These are phyloP conservation scores for Eupithecia centaureata DNA, from an alignment of 2,888 invertebrate species.

Conservation along the genomic window DNA sequence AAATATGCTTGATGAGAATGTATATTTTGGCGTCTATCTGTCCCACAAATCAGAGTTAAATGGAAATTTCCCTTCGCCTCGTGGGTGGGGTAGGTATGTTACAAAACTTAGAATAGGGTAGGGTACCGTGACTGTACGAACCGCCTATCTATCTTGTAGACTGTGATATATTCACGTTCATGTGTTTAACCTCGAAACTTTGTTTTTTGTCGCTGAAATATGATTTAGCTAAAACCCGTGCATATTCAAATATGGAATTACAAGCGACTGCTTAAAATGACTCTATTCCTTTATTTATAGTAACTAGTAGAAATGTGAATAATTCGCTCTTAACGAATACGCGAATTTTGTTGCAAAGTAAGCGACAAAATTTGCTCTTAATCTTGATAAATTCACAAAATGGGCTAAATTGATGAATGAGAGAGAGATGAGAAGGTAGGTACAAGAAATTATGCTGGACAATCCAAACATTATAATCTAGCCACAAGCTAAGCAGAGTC, in stretches of 20 bases:
- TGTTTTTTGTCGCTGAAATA: conserved; percentile 4
- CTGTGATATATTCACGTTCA: conserved; percentile 13
- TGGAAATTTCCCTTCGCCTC: conserved; percentile 42
- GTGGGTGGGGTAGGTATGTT: conserved; percentile 14
- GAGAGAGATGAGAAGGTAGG: too few species aligned
- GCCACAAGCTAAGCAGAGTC: too few species aligned
- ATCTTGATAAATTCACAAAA: too few species aligned
- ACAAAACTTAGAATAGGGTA: conserved; percentile 23
- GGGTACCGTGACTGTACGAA: conserved; percentile 13
- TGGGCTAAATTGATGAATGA: too few species aligned
- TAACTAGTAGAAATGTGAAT: too few species aligned
- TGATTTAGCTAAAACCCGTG: not conserved
- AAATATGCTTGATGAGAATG: conserved; percentile 55
- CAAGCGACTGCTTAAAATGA: not conserved
- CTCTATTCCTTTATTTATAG: not conserved
- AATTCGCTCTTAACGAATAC: too few species aligned
- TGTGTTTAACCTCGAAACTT: conserved; percentile 5
- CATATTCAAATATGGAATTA: not conserved
- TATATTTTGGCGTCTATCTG: conserved; percentile 42
- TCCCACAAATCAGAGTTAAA: conserved; percentile 66
- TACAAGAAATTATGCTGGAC: too few species aligned
- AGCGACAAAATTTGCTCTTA: too few species aligned
- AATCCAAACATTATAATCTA: too few species aligned
- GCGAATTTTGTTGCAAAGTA: too few species aligned
- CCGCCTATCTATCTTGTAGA: conserved; percentile 12